Evolutionary conservation across 2,113 vertebrate genomes (phyloP), one percentile per base, ranked within the genome.

Genomic region (Lagopus leucura): DNA sequence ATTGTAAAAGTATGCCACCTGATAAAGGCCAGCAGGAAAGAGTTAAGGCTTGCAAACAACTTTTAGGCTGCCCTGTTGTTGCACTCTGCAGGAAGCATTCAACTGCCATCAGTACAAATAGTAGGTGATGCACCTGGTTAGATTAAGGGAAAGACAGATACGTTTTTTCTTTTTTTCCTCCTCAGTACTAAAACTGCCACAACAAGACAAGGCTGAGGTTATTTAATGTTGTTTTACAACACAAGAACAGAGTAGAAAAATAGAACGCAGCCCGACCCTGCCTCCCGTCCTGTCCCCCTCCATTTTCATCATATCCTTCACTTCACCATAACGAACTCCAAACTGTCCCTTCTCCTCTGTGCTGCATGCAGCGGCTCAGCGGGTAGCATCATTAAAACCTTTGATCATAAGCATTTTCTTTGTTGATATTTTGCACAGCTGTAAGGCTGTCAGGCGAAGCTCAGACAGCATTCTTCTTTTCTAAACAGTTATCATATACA

Each of bases 21-120:
- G 42, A 75, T 72, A 71, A 92, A 89, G 75, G 87, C 60, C 82
- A 92, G 93, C 69, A 89, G 42, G 80, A 89, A 85, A 83, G 84
- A 85, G 50, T 73, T 80, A 86, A 80, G 40, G 58, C 65, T 84
- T 64, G 79, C 48, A 78, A 80, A 69, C 43, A 84, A 83, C 65
- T 91, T 82, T 74, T 40, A 93, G 72, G 75, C 65, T 93, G 60
- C 75, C 85, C 87, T 83, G 81, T 6, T 67, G 79, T 70, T 84
- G 88, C 77, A 54, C 63, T 94, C 43, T 80, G 74, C 82, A 95
- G 79, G 82, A 77, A 80, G 72, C 55, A 92, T 71, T 91, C 87
- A 91, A 64, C 52, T 86, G 75, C 13, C 74, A 80, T 50, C 80
- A 82, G 65, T 82, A 85, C 64, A 81, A 87, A 82, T 18, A 89